Evolutionary conservation across 2,888 invertebrate species (phyloP).

Genomic region (Morpho achilles): DNA sequence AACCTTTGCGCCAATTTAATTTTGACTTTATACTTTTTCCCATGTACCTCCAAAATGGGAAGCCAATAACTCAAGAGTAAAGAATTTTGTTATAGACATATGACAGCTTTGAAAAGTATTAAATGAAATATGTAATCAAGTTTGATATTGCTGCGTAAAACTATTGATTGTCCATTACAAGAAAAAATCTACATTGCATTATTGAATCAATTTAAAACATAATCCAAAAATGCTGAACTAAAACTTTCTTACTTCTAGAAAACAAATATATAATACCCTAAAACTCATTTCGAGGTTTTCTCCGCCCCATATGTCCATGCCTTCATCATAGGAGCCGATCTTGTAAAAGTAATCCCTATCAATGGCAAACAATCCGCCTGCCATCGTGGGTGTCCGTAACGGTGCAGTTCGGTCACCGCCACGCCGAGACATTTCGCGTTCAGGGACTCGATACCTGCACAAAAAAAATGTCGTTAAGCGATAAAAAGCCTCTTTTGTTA

Average conservation of each 20-base stretch:
- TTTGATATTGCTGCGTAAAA: no score
- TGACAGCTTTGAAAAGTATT: no score
- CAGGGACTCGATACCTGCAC: slow-evolving; percentile 96
- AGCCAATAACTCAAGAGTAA: no score
- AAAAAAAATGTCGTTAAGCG: not conserved
- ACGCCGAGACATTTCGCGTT: slow-evolving; percentile 96
- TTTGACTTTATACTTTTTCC: not conserved
- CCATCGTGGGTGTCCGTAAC: slow-evolving; percentile 98
- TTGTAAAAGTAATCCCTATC: slow-evolving; percentile 98
- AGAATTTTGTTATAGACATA: no score
- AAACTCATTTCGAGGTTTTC: slow-evolving; percentile 98
- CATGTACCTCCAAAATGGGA: no score
- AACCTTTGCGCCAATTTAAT: slow-evolving; percentile 74
- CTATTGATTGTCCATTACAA: no score
- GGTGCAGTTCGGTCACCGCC: slow-evolving; percentile 96
- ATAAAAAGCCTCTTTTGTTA: no score
- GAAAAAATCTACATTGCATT: no score
- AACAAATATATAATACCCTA: slow-evolving; percentile 81
- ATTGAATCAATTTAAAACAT: not conserved
- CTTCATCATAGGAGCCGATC: slow-evolving; percentile 98
- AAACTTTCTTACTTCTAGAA: not conserved
- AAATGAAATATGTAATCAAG: no score
- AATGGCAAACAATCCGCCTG: slow-evolving; percentile 97
- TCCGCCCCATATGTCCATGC: slow-evolving; percentile 99
- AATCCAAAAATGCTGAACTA: no score